Conservation (phyloP, 2,113 vertebrate genomes). For the Myanophis thanlyinensis region DNA sequence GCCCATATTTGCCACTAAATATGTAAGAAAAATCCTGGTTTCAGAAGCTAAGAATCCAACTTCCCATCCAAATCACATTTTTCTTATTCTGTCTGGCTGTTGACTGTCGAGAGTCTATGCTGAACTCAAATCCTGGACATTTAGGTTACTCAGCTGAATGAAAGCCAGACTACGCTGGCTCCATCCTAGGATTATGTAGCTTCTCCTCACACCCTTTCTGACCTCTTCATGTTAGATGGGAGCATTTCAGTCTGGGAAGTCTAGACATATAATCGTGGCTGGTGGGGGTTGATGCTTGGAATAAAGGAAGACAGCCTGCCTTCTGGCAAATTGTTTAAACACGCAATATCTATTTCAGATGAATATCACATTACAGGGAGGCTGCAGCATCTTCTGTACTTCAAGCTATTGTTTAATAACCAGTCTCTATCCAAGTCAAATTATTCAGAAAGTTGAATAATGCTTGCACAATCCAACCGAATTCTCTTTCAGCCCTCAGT, state of each 20-base stretch:
- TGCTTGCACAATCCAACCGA: neutral
- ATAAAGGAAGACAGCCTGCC: neutral
- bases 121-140: neutral
- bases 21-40: neutral
- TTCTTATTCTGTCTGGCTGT: neutral
- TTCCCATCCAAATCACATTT: neutral
- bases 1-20: neutral
- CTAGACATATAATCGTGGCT: neutral
- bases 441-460: neutral
- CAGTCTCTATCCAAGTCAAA: neutral
- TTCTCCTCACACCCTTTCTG: neutral
- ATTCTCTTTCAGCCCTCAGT: neutral
- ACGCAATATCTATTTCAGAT: neutral
- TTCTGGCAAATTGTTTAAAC: neutral
- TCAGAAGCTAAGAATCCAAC: neutral
- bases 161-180: neutral
- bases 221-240: neutral
- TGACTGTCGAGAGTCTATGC: neutral
- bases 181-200: neutral
- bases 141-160: neutral
- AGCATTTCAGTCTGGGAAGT: neutral
- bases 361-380: neutral
- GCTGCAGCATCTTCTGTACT: neutral
- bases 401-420: neutral
- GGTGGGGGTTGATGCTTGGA: neutral